Conservation (phyloP, 2,113 vertebrate genomes). For the Tachysurus fulvidraco region DNA sequence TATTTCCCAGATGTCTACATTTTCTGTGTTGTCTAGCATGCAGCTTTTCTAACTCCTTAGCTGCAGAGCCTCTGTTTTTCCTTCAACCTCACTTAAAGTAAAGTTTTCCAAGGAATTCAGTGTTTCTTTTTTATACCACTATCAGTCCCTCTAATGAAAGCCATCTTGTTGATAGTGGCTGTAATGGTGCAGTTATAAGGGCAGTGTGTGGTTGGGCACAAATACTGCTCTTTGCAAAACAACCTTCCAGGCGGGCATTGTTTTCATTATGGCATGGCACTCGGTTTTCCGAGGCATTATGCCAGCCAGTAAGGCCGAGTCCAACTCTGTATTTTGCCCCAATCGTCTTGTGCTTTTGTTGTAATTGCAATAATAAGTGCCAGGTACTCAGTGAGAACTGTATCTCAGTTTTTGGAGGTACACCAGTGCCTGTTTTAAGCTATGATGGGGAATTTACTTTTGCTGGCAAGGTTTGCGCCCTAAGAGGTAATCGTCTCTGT, state of each 20-base stretch:
- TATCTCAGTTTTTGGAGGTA: background rate
- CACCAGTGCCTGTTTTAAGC: background rate
- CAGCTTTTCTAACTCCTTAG: slow-evolving; percentile 22
- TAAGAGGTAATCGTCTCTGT: background rate
- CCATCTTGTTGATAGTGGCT: slow-evolving; percentile 40
- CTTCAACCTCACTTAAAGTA: slow-evolving; percentile 8
- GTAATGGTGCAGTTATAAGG: slow-evolving; percentile 39
- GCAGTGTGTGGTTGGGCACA: slow-evolving; percentile 37
- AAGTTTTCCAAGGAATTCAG: slow-evolving; percentile 18
- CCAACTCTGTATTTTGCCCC: slow-evolving; percentile 32
- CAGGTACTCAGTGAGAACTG: slow-evolving; percentile 10
- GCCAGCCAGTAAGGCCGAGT: slow-evolving; percentile 38
- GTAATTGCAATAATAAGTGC: slow-evolving; percentile 24
- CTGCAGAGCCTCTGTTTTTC: slow-evolving; percentile 32
- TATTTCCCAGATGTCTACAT: slow-evolving; percentile 14
- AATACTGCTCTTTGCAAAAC: slow-evolving; percentile 16
- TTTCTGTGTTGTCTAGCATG: slow-evolving; percentile 1
- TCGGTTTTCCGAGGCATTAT: slow-evolving; percentile 10
- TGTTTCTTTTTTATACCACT: slow-evolving; percentile 28
- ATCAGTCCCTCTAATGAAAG: slow-evolving; percentile 28
- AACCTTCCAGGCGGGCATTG: slow-evolving; percentile 45
- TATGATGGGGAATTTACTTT: background rate
- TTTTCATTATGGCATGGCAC: slow-evolving; percentile 40
- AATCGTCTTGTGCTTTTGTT: slow-evolving; percentile 7
- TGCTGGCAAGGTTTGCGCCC: background rate